Percentiles rank a stretch among this genome's conserved stretches.
Conservation (phyloP, 2,888 invertebrate species). For the Pharmacophagus antenor region DNA sequence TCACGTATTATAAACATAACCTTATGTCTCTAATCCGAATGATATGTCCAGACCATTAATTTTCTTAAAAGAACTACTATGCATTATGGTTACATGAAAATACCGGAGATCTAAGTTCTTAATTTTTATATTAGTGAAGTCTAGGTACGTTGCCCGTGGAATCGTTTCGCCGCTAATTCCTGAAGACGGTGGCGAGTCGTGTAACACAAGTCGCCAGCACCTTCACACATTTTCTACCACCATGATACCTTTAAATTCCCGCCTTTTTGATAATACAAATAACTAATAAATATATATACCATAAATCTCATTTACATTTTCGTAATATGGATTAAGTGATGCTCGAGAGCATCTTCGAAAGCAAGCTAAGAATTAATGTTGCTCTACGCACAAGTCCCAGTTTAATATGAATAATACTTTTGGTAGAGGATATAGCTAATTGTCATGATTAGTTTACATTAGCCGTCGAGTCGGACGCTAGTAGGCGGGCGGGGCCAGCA, state of each 20-base stretch:
- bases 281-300: slow-evolving; percentile 49
- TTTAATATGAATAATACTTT: slow-evolving; percentile 73
- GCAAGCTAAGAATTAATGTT: slow-evolving; percentile 51
- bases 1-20: slow-evolving; percentile 76
- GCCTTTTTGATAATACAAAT: slow-evolving; percentile 51
- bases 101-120: slow-evolving; percentile 71
- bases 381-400: slow-evolving; percentile 52
- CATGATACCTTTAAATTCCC: slow-evolving; percentile 62
- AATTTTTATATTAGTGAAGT: slow-evolving; percentile 60
- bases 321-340: slow-evolving; percentile 47
- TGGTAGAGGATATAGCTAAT: slow-evolving; percentile 70
- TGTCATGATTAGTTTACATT: slow-evolving; percentile 42
- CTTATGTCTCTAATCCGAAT: slow-evolving; percentile 67
- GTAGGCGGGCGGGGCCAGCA: slow-evolving; percentile 77
- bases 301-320: slow-evolving; percentile 60
- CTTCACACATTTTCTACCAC: slow-evolving; percentile 63
- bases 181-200: slow-evolving; percentile 78
- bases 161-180: slow-evolving; percentile 64
- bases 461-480: slow-evolving; percentile 60
- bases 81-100: slow-evolving; percentile 68
- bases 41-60: slow-evolving; percentile 68
- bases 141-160: slow-evolving; percentile 64
- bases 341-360: slow-evolving; percentile 55
- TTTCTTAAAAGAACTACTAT: slow-evolving; percentile 71
- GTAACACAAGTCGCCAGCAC: slow-evolving; percentile 73